phyloP scores from a whole-genome alignment of 2,113 vertebrate genomes.

The Neolamprologus sp. region DNA sequence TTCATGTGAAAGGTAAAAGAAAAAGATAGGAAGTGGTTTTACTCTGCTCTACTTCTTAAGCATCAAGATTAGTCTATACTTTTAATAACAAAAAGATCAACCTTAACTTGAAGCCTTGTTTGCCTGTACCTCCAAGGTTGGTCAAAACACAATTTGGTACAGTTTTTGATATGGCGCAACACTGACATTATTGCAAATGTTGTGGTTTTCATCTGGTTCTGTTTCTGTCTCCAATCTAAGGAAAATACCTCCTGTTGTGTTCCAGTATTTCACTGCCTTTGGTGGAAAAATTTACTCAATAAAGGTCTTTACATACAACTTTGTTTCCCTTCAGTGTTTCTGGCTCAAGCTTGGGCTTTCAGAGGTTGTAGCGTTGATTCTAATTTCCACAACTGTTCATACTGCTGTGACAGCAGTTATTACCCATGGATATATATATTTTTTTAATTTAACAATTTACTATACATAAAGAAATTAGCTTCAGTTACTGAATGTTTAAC shows the following conservation, averaged over 20 bases:
- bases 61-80: background rate
- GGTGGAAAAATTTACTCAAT: conserved; percentile 1
- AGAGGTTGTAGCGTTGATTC: background rate
- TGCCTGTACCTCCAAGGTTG: background rate
- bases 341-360: background rate
- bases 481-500: background rate
- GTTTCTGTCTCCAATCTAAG: background rate
- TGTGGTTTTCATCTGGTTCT: background rate
- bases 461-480: background rate
- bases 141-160: background rate
- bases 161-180: background rate
- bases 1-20: background rate
- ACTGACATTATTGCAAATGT: background rate
- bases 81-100: background rate
- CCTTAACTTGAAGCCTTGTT: background rate
- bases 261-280: background rate
- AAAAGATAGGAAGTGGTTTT: background rate
- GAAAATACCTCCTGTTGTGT: background rate
- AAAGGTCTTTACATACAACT: background rate
- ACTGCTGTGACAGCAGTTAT: background rate
- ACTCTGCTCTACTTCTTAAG: background rate
- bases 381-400: background rate
- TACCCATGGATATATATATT: background rate
- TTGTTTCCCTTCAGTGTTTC: background rate
- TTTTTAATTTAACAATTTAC: background rate